Evolutionary conservation across 2,888 invertebrate species (phyloP).

Genomic region (Eutolmus rufibarbis): DNA sequence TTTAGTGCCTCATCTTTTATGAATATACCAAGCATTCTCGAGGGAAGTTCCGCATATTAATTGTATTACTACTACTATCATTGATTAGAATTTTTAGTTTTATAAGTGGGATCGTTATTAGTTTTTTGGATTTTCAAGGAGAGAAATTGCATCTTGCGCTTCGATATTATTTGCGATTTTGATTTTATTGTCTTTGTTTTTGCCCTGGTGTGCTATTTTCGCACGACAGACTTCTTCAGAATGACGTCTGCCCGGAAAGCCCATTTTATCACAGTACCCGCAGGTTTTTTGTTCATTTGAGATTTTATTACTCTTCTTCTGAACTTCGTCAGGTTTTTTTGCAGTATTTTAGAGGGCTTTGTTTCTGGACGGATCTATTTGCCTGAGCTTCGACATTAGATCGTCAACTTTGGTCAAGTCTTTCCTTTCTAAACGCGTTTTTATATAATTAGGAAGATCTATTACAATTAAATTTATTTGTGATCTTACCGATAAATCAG

Average conservation of each 20-base stretch:
- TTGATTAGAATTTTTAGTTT: background rate
- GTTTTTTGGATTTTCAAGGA: background rate
- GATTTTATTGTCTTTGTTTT: background rate
- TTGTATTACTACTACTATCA: conserved; percentile 37
- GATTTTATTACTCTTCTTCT: background rate
- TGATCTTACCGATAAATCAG: background rate
- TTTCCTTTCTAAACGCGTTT: background rate
- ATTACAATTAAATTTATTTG: background rate
- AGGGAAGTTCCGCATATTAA: conserved; percentile 45
- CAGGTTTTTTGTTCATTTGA: background rate
- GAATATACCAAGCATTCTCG: conserved; percentile 43
- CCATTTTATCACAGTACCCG: background rate
- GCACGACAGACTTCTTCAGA: background rate
- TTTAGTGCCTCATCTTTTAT: conserved; percentile 45
- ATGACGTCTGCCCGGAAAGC: background rate
- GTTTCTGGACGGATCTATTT: background rate
- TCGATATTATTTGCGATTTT: background rate
- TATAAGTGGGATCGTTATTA: background rate
- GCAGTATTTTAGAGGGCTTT: background rate
- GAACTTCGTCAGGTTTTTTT: background rate
- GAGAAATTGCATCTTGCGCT: background rate
- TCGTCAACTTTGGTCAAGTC: background rate
- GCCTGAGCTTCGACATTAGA: background rate
- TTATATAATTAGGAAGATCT: background rate
- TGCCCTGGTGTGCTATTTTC: background rate